Evolutionary conservation across 2,113 vertebrate species (phyloP), one percentile per base, ranked within the genome.

Genomic region (Semicossyphus pulcher): DNA sequence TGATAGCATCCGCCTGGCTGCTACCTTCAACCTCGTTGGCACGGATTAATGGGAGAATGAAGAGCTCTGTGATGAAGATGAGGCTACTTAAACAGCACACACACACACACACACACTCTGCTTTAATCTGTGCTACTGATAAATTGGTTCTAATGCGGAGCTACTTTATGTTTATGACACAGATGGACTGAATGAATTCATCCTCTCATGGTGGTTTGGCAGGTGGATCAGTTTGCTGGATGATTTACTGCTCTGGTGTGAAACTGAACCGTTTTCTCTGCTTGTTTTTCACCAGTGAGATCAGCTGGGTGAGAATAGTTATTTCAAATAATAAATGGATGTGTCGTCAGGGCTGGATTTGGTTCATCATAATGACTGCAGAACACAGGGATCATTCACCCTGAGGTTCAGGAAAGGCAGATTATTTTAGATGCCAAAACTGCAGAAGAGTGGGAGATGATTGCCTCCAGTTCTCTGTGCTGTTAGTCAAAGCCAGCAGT

Each of bases 1-100:
- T 83, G 85, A 83, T 83, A 78, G 79, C 67, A 60, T 68, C 72
- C 56, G 21, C 53, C 67, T 39, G 49, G 71, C 60, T 34, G 29
- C 73, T 67, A 76, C 66, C 42, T 37, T 57, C 63, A 56, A 57
- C 74, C 49, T 49, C 14, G 39, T 28, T 70, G 49, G 56, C 32
- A 25, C 44, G 45, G 69, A 68, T 64, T 48, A 64, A 73, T 58
- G 63, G 20, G 49, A 62, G 56, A 60, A 57, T 34, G 29, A 23
- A 72, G 62, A 44, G 26, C 12, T 37, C 12, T 15, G 31, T 41
- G 49, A 25, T n/a, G 20, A 39, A 36, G 69, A 72, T 32, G 62
- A 58, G 39, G 41, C 66, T 49, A 11, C 61, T 26, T 61, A 67
- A 56, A 59, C 25, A 39, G n/a, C 37, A 29, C 57, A 10, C 32